Evolutionary conservation across 2,888 invertebrate species (phyloP).

Genomic region (Euzophera pinguis): DNA sequence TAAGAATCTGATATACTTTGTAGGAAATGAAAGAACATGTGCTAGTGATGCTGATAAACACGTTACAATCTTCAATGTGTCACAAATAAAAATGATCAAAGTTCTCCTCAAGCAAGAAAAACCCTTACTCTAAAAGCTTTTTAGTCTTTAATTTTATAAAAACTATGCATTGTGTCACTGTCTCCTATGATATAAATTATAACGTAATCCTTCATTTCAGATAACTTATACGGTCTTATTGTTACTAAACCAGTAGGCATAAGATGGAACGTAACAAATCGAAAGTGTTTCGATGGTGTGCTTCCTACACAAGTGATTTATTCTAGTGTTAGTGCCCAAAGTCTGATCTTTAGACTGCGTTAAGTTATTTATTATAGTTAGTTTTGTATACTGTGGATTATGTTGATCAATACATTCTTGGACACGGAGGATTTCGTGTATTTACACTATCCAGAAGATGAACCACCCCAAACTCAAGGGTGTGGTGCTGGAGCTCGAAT

Average conservation of each 20-base stretch:
- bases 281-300: conserved; percentile 55
- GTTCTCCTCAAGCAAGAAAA: not conserved
- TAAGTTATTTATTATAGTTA: conserved; percentile 61
- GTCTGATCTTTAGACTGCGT: conserved; percentile 66
- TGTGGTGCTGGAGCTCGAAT: conserved; percentile 71
- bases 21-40: not conserved
- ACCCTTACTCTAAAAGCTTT: too few relatives aligned
- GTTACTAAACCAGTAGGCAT: conserved; percentile 37
- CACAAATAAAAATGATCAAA: not conserved
- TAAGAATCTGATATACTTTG: too few relatives aligned
- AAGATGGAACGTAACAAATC: conserved; percentile 66
- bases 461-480: conserved; percentile 60
- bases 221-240: conserved; percentile 42
- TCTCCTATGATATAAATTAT: not conserved
- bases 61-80: not conserved
- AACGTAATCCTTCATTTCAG: conserved; percentile 32
- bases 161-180: not conserved
- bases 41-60: not conserved
- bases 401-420: conserved; percentile 76
- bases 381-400: conserved; percentile 61
- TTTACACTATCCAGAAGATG: conserved; percentile 74
- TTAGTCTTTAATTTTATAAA: not conserved
- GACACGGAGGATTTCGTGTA: conserved; percentile 80
- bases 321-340: conserved; percentile 52
- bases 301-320: conserved; percentile 56